Evolutionary conservation across 2,113 vertebrate genomes (phyloP).

Genomic region (Pangasianodon gigas): DNA sequence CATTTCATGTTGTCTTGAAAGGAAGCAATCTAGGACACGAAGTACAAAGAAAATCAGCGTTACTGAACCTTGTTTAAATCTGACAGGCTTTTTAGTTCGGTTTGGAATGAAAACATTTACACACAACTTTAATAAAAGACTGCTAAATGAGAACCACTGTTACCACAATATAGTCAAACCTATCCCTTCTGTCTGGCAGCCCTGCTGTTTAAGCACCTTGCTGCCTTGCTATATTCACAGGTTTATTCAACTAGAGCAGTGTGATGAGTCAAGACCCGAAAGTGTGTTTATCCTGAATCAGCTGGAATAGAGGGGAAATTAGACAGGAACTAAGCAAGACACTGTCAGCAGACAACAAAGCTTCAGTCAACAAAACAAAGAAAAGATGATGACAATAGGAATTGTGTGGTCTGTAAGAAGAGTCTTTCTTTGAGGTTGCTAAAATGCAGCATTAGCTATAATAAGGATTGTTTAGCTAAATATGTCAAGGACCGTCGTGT

Average conservation of each 20-base stretch:
- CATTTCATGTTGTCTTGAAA: not conserved
- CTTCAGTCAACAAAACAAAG: slow-evolving; percentile 21
- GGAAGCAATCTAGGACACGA: not conserved
- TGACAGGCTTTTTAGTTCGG: not conserved
- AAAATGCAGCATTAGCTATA: slow-evolving; percentile 5
- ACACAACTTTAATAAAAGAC: not conserved
- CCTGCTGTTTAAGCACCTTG: not conserved
- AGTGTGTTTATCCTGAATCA: slow-evolving; percentile 27
- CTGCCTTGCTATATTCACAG: not conserved
- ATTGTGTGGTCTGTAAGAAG: not conserved
- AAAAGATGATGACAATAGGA: not conserved
- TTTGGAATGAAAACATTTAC: not conserved
- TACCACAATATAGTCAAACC: not conserved
- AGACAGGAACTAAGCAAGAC: slow-evolving; percentile 34
- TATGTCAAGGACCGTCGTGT: not conserved
- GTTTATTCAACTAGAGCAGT: not conserved
- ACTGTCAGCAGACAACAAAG: slow-evolving; percentile 11
- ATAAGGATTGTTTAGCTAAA: not conserved
- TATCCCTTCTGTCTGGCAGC: not conserved
- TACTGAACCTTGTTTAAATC: not conserved
- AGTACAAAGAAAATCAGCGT: not conserved
- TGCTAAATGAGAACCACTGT: not conserved
- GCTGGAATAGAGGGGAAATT: slow-evolving; percentile 15
- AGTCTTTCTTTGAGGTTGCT: not conserved
- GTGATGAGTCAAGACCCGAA: not conserved